Conservation (phyloP, 1,140 invertebrate genomes). For the Stenopsyche tienmushanensis region DNA sequence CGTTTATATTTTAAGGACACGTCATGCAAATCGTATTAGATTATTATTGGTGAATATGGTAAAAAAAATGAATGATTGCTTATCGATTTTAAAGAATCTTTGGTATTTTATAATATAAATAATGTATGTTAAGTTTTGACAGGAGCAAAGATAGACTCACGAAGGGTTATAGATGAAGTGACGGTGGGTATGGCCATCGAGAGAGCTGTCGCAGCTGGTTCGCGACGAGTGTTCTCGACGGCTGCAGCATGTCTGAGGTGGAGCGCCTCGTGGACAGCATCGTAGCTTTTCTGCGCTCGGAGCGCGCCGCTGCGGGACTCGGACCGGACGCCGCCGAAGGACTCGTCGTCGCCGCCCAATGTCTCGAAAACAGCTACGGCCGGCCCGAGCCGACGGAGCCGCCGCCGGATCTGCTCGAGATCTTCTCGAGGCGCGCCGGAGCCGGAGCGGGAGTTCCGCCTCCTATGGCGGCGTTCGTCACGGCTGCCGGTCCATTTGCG, state of each 20-base stretch:
- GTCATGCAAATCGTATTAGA: no score
- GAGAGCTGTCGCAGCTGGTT: neutral
- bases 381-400: constrained; percentile 50
- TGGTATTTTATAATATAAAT: no score
- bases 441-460: constrained; percentile 66
- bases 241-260: constrained; percentile 48
- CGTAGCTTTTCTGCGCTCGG: constrained; percentile 51
- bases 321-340: constrained; percentile 73
- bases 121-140: no score
- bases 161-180: no score
- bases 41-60: no score
- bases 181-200: neutral
- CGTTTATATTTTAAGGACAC: no score
- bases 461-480: constrained; percentile 61
- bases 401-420: constrained; percentile 34
- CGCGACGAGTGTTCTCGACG: neutral
- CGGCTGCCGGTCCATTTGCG: neutral
- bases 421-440: constrained; percentile 38
- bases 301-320: constrained; percentile 47
- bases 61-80: no score
- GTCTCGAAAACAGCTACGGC: constrained; percentile 80
- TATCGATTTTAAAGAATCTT: no score
- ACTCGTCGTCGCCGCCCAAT: constrained; percentile 78
- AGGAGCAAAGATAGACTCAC: no score
- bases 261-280: constrained; percentile 53